Base-by-base conservation (phyloP, 37 sponge, comb jelly and placozoan species). In the Ephydatia muelleri region DNA sequence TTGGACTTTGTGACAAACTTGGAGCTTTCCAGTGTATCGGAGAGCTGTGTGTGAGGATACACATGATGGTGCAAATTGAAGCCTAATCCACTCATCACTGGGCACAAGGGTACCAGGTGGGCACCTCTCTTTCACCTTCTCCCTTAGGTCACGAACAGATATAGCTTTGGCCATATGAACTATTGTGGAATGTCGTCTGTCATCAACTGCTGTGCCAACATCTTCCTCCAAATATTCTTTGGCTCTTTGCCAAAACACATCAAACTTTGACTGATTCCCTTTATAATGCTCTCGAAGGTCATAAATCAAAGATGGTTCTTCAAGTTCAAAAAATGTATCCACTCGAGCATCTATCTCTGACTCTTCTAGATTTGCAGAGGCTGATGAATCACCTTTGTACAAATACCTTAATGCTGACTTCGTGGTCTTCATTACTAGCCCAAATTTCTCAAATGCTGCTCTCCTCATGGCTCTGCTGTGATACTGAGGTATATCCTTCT, bases 161-260 rank as follows among this genome's bases (percentile, higher is more conserved):
- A 91, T 73, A 31, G 84, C 92, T 65, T 71, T 70, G 28, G 88
- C 88, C 11, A 92, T 13, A 39, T 87, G 88, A 40, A 88, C 87
- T 0, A 87, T 80, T 25, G 35, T 38, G 25, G 80, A 74, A 30
- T 81, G 82, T 29, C 88, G 65, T 73, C 80, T 35, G 23, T 88
- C 89, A 32, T 88, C 78, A 21, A 77, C 79, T 3, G 78, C 73
- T 26, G 79, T 28, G n/a, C 81, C 82, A 28, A 78, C 65, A 72
- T 74, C 68, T 33, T 73, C 76, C n/a, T 78, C 79, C 33, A 84
- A 49, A 79, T 79, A 86, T 37, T 70, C 70, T 65, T 78, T 72
- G 28, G 78, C 68, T 69, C 75, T 80, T 0, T 22, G 23, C 87
- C 82, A 81, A 65, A 87, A 87, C 9, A 65, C 49, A 65, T 67